Conservation (phyloP, 2,888 invertebrate species). For the Graphium colonna region DNA sequence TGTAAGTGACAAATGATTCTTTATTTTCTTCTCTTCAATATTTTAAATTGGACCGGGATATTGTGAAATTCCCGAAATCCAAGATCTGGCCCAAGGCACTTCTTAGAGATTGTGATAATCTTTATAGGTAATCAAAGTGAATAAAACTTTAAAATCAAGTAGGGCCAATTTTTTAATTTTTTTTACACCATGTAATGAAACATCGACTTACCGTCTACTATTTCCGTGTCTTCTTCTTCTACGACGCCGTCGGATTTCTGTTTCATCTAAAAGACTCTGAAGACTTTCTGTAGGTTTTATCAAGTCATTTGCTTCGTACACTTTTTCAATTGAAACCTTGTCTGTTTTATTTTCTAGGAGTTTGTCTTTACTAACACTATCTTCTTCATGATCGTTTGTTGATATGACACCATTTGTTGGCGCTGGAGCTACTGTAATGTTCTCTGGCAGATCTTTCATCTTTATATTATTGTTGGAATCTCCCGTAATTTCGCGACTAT, state of each 20-base stretch:
- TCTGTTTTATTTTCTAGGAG: constrained; percentile 46
- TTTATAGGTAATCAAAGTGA: too few species aligned
- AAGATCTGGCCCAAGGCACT: too few species aligned
- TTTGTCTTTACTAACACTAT: constrained; percentile 38
- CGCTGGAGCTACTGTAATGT: constrained; percentile 67
- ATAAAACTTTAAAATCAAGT: too few species aligned
- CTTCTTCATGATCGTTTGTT: constrained; percentile 60
- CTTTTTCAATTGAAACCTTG: constrained; percentile 43
- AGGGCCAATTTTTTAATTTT: too few species aligned
- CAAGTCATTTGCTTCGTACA: constrained; percentile 50
- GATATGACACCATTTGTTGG: constrained; percentile 69
- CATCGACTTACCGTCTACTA: constrained; percentile 64
- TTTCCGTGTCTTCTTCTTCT: constrained; percentile 67
- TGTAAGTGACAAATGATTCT: too few species aligned
- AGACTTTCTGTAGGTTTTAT: constrained; percentile 66
- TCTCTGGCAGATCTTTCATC: constrained; percentile 66
- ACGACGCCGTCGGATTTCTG: constrained; percentile 42
- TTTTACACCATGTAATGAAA: too few species aligned
- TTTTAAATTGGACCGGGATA: too few species aligned
- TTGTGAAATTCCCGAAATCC: too few species aligned
- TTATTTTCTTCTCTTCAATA: too few species aligned
- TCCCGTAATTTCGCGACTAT: constrained; percentile 76
- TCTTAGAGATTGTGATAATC: too few species aligned
- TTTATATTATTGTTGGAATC: constrained; percentile 68
- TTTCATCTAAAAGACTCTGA: constrained; percentile 55